Conservation (phyloP, 2,113 vertebrate species). For the Trachemys scripta region DNA sequence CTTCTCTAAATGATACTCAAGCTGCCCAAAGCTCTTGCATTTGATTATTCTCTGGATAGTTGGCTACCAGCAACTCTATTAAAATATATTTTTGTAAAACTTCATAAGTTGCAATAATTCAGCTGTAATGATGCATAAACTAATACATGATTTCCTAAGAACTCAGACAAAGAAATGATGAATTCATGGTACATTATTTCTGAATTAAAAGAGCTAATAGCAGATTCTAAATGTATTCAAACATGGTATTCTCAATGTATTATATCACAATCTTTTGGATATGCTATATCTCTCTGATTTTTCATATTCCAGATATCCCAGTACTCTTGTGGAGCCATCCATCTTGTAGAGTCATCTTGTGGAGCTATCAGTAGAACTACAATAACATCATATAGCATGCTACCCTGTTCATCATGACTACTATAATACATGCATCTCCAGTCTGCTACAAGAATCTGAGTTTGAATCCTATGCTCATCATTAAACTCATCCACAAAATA, state of each 20-base stretch:
- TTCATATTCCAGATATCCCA: background rate
- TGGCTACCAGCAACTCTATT: background rate
- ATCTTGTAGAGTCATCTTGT: background rate
- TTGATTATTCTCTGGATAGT: slow-evolving; percentile 1
- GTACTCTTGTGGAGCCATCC: background rate
- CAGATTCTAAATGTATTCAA: slow-evolving; percentile 34
- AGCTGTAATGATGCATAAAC: slow-evolving; percentile 42
- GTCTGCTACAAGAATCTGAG: background rate
- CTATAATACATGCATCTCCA: rapidly evolving
- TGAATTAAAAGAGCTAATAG: slow-evolving; percentile 37
- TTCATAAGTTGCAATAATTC: background rate
- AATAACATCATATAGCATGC: rapidly evolving
- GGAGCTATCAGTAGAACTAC: background rate
- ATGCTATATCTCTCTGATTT: background rate
- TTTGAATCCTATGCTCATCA: rapidly evolving
- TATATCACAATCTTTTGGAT: background rate
- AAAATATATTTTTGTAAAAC: slow-evolving; percentile 43
- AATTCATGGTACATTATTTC: slow-evolving; percentile 37
- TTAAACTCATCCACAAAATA: background rate
- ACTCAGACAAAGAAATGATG: slow-evolving; percentile 13
- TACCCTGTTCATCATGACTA: background rate
- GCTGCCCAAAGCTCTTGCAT: background rate
- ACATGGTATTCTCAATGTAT: background rate
- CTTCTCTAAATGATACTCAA: background rate
- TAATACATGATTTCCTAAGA: slow-evolving; percentile 13